Evolutionary conservation across 2,888 invertebrate genomes (phyloP), one percentile per base, ranked within the genome.

Genomic region (Hydropsyche betteni): DNA sequence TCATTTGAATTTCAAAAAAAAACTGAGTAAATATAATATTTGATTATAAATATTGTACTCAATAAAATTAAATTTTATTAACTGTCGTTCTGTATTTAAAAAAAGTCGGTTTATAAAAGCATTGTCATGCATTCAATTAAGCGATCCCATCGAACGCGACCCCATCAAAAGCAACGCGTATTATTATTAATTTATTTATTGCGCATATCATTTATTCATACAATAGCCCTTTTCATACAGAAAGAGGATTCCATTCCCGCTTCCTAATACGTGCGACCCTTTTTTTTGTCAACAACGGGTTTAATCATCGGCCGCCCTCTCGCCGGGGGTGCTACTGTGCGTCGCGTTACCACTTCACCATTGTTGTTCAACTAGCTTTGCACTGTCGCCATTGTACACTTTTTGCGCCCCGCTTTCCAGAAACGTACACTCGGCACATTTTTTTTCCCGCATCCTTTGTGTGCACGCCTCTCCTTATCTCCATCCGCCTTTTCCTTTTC

Each of bases 311-410:
- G 34, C 61, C 61, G 16, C 61, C 61, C 33, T 61, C 64, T 64
- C 55, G 55, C 44, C 10, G 44, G 44, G 44, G 44, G 44, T 44
- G 44, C 55, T n/a, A 55, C 55, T 55, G 55, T 55, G 44, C 44
- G n/a, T 55, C 64, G 24, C 34, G 24, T 64, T 36, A 36, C 64
- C 64, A 7, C 36, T 24, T 64, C 36, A 64, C 64, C 64, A 36
- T 64, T 64, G 36, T 64, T 64, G 64, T 34, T 64, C 64, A 64
- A 64, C 64, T 58, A 58, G 58, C 58, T 58, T 58, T 58, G 64
- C 64, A 44, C 44, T 44, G 64, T 36, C 64, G 64, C 64, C n/a
- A 34, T 64, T 64, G 34, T 64, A 64, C 64, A 36, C 36, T 64
- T 64, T 61, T 61, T 24, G 34, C 33, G 1, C 7, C 34, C 64